Evolutionary conservation across 2,113 vertebrate species (phyloP), one percentile per base, ranked within the genome.

Genomic region (Sciurus niger): DNA sequence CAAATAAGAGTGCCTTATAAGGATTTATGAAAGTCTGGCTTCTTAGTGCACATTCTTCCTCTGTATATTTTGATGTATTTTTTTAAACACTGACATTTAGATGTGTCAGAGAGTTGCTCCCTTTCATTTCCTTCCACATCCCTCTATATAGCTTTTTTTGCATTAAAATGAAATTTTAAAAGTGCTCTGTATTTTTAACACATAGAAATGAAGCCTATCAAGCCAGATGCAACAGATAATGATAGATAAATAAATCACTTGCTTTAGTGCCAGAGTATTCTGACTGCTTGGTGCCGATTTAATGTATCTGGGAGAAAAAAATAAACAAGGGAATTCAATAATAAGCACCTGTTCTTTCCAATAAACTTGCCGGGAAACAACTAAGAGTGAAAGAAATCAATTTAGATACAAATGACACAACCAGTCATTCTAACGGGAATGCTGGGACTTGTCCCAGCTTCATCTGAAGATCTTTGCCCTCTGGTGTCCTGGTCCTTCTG

Each of bases 241-340:
- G 73, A 68, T 48, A 94, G 68, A 89, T 68, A 96, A 93, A 97
- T 90, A 90, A 95, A 91, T 96, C 40, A 96, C 37, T 97, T 89
- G 85, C 48, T 97, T 87, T 90, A 90, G n/a, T 86, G 48, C 95
- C 92, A 96, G 85, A 82, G 28, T 88, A 90, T 96, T 97, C 67
- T 94, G 51, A 88, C 67, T 89, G 58, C 32, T 89, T 95, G 60
- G 37, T 85, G 88, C 90, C 89, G 85, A 91, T 82, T 96, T 90
- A 96, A 94, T 96, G 87, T 85, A 72, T 84, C 63, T 83, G 43
- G 67, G 22, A 72, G 32, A 16, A 96, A 48, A 48, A 48, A 97
- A 97, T 72, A 96, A 97, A 96, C 82, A 96, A 96, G 37, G 51
- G 25, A 96, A 93, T 95, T 97, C 95, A 95, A 93, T 96, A 95